phyloP scores from a whole-genome alignment of 2,888 invertebrate genomes.

The Parnassius apollo region DNA sequence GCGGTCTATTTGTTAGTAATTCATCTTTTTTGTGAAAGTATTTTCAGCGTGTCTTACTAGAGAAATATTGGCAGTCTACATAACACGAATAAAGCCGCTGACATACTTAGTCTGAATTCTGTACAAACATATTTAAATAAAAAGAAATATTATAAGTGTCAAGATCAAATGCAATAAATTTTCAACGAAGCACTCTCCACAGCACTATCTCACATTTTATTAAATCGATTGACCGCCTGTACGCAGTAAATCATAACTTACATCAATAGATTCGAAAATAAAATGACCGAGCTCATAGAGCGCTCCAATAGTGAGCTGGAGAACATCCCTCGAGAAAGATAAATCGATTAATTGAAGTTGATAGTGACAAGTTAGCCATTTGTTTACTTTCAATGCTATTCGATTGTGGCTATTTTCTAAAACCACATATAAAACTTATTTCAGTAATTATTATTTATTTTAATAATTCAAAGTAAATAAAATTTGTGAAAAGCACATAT shows the following conservation, averaged over 20 bases:
- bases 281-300: conserved; percentile 4
- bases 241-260: conserved; percentile 14
- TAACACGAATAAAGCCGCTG: too few species aligned
- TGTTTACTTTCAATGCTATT: conserved; percentile 1
- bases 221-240: conserved; percentile 15
- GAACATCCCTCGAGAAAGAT: neutral
- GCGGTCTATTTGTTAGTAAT: too few species aligned
- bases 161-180: conserved; percentile 16
- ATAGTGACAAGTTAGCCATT: neutral
- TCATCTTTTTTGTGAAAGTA: too few species aligned
- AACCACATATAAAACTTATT: too few species aligned
- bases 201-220: conserved; percentile 16
- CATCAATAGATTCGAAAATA: conserved; percentile 7
- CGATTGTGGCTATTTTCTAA: too few species aligned
- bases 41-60: neutral
- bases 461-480: too few species aligned
- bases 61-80: neutral
- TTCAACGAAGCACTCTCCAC: conserved; percentile 8
- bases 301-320: neutral
- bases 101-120: too few species aligned
- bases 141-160: conserved; percentile 18
- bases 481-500: too few species aligned
- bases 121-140: neutral
- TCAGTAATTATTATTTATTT: too few species aligned
- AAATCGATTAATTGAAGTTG: neutral